Evolutionary conservation across 2,888 invertebrate genomes (phyloP).

Genomic region (Dryocosmus kuriphilus): DNA sequence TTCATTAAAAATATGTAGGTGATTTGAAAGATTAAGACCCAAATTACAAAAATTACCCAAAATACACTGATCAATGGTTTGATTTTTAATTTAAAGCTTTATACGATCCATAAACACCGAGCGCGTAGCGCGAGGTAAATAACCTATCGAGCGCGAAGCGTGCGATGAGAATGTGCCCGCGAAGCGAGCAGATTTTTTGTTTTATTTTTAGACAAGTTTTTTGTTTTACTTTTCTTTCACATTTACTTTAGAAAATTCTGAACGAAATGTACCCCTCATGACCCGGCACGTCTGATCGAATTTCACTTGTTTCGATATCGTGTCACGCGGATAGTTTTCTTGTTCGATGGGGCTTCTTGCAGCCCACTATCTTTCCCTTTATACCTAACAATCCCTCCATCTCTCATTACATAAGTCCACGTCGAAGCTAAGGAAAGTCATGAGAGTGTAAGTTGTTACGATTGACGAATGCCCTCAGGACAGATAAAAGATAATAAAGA

Average conservation of each 20-base stretch:
- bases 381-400: constrained; percentile 10
- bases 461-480: constrained; percentile 16
- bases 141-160: too few relatives aligned
- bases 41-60: too few relatives aligned
- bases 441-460: constrained; percentile 52
- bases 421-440: constrained; percentile 54
- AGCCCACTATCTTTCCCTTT: constrained; percentile 41
- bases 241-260: background rate
- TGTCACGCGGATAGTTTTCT: constrained; percentile 45
- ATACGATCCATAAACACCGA: too few relatives aligned
- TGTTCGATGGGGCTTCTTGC: constrained; percentile 53
- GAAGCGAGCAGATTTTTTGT: too few relatives aligned
- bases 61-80: too few relatives aligned
- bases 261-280: background rate
- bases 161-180: too few relatives aligned
- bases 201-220: background rate
- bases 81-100: too few relatives aligned
- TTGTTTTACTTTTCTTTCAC: background rate
- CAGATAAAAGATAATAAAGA: background rate
- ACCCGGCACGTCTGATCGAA: constrained; percentile 13
- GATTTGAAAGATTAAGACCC: too few relatives aligned
- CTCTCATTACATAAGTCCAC: constrained; percentile 49
- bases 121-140: too few relatives aligned
- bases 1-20: too few relatives aligned
- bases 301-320: constrained; percentile 30